These are phyloP conservation scores for Aleadryas rufinucha DNA, from an alignment of 2,113 vertebrate species.

Conservation along the genomic window DNA sequence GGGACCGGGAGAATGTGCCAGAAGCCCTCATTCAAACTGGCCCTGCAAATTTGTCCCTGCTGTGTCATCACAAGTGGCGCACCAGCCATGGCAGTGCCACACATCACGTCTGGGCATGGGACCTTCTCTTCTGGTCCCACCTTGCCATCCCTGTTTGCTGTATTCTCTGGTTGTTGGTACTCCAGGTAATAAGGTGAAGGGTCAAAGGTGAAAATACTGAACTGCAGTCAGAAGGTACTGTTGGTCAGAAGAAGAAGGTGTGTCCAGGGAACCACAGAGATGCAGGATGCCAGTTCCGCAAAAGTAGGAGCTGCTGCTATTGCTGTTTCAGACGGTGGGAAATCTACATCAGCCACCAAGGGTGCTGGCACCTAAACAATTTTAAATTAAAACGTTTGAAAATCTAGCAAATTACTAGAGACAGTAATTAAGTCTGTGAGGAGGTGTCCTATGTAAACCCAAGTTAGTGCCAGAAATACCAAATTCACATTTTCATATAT, in stretches of 20 bases:
- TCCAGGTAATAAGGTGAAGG: fast-evolving
- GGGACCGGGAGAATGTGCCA: not conserved
- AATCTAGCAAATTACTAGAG: not conserved
- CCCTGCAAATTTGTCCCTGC: not conserved
- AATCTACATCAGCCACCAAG: not conserved
- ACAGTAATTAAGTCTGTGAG: not conserved
- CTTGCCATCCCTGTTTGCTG: not conserved
- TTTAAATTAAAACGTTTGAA: not conserved
- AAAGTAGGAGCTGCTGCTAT: not conserved
- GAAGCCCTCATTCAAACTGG: not conserved
- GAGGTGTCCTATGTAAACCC: not conserved
- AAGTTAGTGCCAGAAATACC: not conserved
- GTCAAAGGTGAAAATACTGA: not conserved
- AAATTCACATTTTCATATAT: not conserved
- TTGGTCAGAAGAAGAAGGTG: not conserved
- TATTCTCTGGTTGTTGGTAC: not conserved
- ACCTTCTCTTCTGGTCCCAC: not conserved
- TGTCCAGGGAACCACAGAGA: not conserved
- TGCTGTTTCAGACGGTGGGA: not conserved
- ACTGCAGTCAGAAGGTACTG: not conserved
- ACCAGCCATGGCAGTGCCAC: not conserved
- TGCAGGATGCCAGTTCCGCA: not conserved
- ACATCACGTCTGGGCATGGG: not conserved
- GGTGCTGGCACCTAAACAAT: not conserved
- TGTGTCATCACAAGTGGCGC: not conserved